Conservation (phyloP, 1,140 invertebrate species). For the Leptinotarsa defecta region DNA sequence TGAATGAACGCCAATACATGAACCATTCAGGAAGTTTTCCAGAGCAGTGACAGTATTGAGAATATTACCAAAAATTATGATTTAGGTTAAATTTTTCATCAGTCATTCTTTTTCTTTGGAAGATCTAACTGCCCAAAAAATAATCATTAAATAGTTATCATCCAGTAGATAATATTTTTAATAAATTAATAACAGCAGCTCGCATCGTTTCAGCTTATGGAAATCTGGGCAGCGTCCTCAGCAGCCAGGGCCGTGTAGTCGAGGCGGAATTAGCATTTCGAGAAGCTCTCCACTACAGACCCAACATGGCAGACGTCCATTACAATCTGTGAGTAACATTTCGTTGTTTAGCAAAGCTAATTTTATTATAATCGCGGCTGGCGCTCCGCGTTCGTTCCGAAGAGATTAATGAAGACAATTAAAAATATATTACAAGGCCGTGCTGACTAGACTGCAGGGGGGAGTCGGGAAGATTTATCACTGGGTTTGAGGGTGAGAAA, state of each 20-base stretch:
- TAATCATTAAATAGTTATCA: no score
- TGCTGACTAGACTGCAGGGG: background rate
- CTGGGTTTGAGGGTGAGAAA: background rate
- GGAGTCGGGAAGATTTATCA: background rate
- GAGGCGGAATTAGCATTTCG: conserved; percentile 89
- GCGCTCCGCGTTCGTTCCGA: conserved; percentile 5
- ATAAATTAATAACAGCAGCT: no score
- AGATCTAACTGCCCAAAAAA: no score
- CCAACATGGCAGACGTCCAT: conserved; percentile 96
- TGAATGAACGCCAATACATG: no score
- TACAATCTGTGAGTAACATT: conserved; percentile 91
- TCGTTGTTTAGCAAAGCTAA: conserved; percentile 29
- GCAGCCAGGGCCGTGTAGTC: conserved; percentile 77
- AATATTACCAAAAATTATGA: no score
- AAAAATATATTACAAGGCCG: conserved; percentile 26
- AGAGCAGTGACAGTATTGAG: no score
- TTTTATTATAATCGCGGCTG: conserved; percentile 25
- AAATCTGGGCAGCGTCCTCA: conserved; percentile 90
- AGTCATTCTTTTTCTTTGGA: no score
- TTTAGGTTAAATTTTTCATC: no score
- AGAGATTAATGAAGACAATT: conserved; percentile 30
- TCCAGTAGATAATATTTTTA: no score
- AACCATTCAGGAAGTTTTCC: no score
- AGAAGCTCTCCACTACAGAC: conserved; percentile 82
- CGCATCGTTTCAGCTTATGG: conserved; percentile 77